Conservation (phyloP, 1,140 invertebrate species). For the Yoshiicerus persimilis region DNA sequence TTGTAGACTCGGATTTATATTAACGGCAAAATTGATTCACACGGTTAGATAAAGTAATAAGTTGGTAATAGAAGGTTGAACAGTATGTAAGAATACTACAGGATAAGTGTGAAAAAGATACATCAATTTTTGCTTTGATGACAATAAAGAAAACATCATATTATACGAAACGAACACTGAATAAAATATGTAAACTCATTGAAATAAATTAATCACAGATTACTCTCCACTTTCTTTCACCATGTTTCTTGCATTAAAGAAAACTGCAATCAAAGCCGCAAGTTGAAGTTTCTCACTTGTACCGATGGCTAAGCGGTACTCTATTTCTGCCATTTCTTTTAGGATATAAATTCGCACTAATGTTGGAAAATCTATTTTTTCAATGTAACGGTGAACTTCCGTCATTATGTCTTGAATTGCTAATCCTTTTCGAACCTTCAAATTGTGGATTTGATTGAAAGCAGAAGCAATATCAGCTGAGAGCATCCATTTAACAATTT, state of each 20-base stretch:
- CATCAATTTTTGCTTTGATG: background rate
- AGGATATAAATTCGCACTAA: conserved; percentile 71
- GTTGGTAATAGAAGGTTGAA: background rate
- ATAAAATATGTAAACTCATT: background rate
- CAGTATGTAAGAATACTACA: background rate
- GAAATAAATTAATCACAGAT: background rate
- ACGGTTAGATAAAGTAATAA: background rate
- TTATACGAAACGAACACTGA: background rate
- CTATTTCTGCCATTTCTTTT: conserved; percentile 79
- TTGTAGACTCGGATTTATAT: background rate
- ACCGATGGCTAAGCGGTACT: conserved; percentile 73
- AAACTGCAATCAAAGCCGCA: conserved; percentile 76
- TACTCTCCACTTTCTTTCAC: conserved; percentile 34
- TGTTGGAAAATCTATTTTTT: conserved; percentile 80
- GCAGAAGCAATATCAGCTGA: conserved; percentile 79
- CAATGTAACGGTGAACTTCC: conserved; percentile 80
- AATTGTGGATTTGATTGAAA: conserved; percentile 78
- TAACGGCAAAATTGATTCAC: background rate
- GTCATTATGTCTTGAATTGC: conserved; percentile 87
- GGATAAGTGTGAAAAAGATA: background rate
- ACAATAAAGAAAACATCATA: background rate
- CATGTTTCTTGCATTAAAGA: conserved; percentile 66
- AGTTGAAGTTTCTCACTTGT: conserved; percentile 82
- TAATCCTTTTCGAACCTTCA: conserved; percentile 84
- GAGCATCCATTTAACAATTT: conserved; percentile 83